Base-by-base conservation (phyloP, 2,888 invertebrate species). In the Zootermopsis nevadensis region DNA sequence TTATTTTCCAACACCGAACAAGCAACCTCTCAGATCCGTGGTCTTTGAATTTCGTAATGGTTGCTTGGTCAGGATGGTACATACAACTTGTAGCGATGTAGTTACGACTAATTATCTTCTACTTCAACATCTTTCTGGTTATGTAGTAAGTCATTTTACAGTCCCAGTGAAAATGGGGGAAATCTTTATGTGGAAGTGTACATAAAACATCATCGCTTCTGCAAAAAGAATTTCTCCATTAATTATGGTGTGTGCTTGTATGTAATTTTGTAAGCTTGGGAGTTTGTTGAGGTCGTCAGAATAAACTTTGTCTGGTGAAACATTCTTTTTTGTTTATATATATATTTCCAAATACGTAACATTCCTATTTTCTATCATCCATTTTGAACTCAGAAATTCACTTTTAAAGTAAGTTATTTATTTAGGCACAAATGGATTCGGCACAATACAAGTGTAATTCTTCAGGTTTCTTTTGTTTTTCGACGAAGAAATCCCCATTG, bases 201-300 rank as follows among this genome's bases (percentile, higher is more conserved):
- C 1, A 31, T 33, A 35, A 30, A 27, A 69, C 27, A 69, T 48
- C 48, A n/a, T 19, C 81, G 35, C 55, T 33, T 35, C 72, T 69
- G 42, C 35, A 72, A 15, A 83, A n/a, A 27, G 67, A 55, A 55
- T 35, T 27, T 48, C 72, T 53, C 81, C 53, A 60, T 60, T 22
- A 84, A 80, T 55, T 83, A 82, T 85, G 85, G 85, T 86, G 87
- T 86, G 87, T 87, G 87, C 87, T 87, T 87, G 87, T 87, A 85
- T 91, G 91, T 91, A 91, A 86, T 89, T 94, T 94, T 93, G 93
- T 92, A 92, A 92, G 94, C 93, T 93, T 93, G 93, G 93, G 91
- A 91, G 91, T 87, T 93, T 93, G 93, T 86, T 93, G 93, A 93
- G 93, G 93, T 93, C 93, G 93, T 93, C 93, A 92, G 93, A 93